phyloP scores from a whole-genome alignment of 2,113 vertebrate species.

The Oceanites oceanicus region DNA sequence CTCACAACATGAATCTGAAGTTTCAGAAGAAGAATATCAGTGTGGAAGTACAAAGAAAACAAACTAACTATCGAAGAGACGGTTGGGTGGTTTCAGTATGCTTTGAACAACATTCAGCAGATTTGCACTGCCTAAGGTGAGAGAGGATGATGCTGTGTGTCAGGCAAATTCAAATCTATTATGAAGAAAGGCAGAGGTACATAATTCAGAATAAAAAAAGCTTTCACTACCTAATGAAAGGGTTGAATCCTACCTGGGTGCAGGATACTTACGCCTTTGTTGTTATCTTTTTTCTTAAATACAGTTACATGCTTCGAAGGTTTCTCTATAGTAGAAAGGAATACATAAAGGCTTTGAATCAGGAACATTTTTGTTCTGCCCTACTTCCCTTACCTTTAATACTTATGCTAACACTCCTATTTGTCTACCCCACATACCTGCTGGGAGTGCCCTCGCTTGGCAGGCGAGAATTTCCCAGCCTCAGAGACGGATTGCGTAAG shows the following conservation, averaged over 20 bases:
- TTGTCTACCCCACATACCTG: slow-evolving; percentile 9
- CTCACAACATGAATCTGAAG: background rate
- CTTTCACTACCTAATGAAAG: background rate
- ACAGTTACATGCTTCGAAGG: fast-evolving
- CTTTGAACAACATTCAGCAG: background rate
- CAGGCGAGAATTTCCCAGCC: background rate
- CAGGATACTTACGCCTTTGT: background rate
- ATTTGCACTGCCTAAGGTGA: background rate
- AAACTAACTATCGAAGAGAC: background rate
- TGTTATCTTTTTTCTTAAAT: background rate
- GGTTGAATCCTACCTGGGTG: background rate
- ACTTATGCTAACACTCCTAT: background rate
- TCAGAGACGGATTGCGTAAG: background rate
- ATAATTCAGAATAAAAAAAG: background rate
- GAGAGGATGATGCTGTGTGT: background rate
- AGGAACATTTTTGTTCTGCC: background rate
- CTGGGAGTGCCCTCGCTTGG: slow-evolving; percentile 24
- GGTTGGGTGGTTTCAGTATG: background rate
- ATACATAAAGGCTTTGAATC: background rate
- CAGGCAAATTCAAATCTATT: background rate
- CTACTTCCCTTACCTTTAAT: slow-evolving; percentile 27
- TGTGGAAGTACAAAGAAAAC: background rate
- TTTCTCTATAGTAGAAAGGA: background rate
- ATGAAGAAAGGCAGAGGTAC: background rate
- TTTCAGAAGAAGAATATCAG: background rate